These are phyloP conservation scores for Scaptodrosophila latifasciaeformis DNA, from an alignment of 2,888 invertebrate genomes.

Conservation along the genomic window DNA sequence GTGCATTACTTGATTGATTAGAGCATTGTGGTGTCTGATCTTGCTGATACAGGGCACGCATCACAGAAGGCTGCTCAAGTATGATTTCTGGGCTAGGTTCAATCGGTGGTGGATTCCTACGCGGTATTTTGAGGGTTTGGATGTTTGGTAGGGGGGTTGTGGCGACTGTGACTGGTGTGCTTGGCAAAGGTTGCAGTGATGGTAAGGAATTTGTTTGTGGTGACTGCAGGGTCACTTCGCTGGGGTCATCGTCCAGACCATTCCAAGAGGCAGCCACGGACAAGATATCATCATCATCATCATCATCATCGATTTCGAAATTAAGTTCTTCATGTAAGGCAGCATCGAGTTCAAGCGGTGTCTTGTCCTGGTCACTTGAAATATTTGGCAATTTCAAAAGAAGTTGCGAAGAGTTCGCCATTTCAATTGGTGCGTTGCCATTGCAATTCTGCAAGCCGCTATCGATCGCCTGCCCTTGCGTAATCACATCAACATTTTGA, in stretches of 20 bases:
- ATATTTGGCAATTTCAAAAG: slow-evolving; percentile 17
- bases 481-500: not conserved
- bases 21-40: too few relatives aligned
- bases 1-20: too few relatives aligned
- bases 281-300: slow-evolving; percentile 31
- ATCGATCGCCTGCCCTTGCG: slow-evolving; percentile 12
- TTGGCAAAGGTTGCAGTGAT: too few relatives aligned
- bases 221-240: too few relatives aligned
- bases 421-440: slow-evolving; percentile 12
- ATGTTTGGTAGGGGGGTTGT: too few relatives aligned
- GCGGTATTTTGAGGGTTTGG: not conserved
- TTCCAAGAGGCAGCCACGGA: slow-evolving; percentile 44
- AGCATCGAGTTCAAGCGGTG: slow-evolving; percentile 20
- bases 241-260: slow-evolving; percentile 34
- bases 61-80: not conserved
- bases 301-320: slow-evolving; percentile 25
- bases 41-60: not conserved
- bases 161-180: too few relatives aligned
- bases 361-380: not conserved
- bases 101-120: not conserved
- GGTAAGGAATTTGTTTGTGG: too few relatives aligned
- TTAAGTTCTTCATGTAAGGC: slow-evolving; percentile 9
- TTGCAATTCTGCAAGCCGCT: slow-evolving; percentile 8
- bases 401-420: slow-evolving; percentile 6
- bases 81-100: slow-evolving; percentile 1